Evolutionary conservation across 2,888 invertebrate genomes (phyloP).

Genomic region (Lasioglossum villosulum): DNA sequence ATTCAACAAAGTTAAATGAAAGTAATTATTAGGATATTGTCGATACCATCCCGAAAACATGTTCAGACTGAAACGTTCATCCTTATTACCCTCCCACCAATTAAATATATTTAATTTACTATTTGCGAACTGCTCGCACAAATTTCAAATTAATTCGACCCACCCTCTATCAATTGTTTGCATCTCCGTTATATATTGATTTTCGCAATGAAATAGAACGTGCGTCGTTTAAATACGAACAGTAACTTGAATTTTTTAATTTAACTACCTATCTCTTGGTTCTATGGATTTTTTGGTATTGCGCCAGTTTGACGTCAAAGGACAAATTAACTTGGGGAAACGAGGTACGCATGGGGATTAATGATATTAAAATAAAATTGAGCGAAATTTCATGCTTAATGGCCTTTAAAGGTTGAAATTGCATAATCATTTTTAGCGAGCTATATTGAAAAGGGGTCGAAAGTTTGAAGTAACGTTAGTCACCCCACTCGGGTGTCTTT

Average conservation of each 20-base stretch:
- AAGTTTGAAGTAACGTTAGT: background rate
- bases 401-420: background rate
- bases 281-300: background rate
- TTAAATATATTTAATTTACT: background rate
- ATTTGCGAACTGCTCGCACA: background rate
- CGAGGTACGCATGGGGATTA: background rate
- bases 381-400: background rate
- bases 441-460: background rate
- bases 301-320: background rate
- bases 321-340: background rate
- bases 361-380: background rate
- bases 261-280: background rate
- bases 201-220: background rate
- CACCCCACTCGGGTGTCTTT: background rate
- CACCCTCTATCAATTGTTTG: background rate
- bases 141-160: background rate
- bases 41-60: background rate
- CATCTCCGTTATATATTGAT: background rate
- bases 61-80: background rate
- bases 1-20: background rate
- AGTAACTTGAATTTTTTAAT: background rate
- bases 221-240: background rate
- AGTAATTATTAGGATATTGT: background rate
- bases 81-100: background rate
- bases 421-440: background rate